Evolutionary conservation across 2,888 invertebrate genomes (phyloP), one percentile per base, ranked within the genome.

Genomic region (Sminthurides aquaticus): DNA sequence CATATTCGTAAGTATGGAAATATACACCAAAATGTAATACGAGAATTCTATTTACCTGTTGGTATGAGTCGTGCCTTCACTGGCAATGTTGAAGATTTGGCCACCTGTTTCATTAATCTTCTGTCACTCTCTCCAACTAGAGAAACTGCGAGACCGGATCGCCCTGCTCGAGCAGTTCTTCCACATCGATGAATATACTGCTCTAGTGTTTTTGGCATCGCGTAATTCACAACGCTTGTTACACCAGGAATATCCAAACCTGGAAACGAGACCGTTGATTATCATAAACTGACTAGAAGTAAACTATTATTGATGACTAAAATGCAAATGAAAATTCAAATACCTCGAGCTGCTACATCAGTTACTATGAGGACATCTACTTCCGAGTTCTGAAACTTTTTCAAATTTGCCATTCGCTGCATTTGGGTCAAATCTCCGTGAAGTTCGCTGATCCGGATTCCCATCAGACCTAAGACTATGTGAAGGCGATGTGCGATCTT

Each of bases 181-280:
- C 98, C 98, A 8, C 98, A 93, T 79, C 87, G 84, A 80, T 99
- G 99, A 75, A 99, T 94, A 76, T 99, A 99, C 79, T 97, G 96
- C 76, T 97, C 93, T 24, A 96, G 79, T 0, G 93, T 91, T 54
- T 90, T 88, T 0, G 98, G 98, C 87, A 98, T 87, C 0, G 92
- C 89, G 80, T 94, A 97, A 81, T 99, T 99, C 55, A 99, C 87
- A 3, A 97, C 82, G 76, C 71, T 80, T 77, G 67, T 69, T 22
- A 74, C 72, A 2, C 72, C 71, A 25, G 74, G 74, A 60, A 74
- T 74, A 61, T 74, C 74, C 65, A 74, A 61, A 58, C 73, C 71
- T 71, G 48, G 3, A 24, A 22, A 22, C 20, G 18, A 18, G n/a
- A 49, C 28, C n/a, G 29, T 29, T 20, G 29, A 34, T 22, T 26